Base-by-base conservation (phyloP, 2,888 invertebrate species). In the Stenodema calcarata region DNA sequence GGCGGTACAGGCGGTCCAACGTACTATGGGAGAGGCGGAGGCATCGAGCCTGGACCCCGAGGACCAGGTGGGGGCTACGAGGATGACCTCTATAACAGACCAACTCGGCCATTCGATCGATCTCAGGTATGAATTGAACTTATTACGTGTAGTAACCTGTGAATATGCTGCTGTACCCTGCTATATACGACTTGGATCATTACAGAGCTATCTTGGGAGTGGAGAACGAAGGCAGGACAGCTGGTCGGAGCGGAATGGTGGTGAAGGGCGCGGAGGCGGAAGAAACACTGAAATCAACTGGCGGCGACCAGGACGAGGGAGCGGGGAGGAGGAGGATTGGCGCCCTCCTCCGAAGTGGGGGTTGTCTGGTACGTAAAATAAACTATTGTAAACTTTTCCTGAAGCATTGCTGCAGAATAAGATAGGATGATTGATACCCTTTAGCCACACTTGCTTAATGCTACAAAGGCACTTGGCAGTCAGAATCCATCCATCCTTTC, bases 221-320 rank as follows among this genome's bases (percentile, higher is more conserved):
- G 84, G 75, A 1, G 73, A 84, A 70, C 73, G 84, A 35, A 62
- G 88, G 69, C 35, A 86, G 44, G 84, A 86, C 12, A 92, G 92
- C 35, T 93, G 93, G 93, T 92, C 91, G 62, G 92, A 93, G 89
- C 91, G 93, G 89, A 93, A 93, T 88, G 93, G 92, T 16, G 91
- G 90, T 14, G 93, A 93, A 88, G 93, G 93, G 93, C 92, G 92
- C 86, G 92, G 92, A 7, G 42, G 87, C 12, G 91, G 90, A 88
- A 91, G 91, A 69, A 91, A 91, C 35, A 89, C 91, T 88, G 91
- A 92, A 88, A 50, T 79, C 44, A 92, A 92, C 89, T 93, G 93
- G 93, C 90, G 93, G 89, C 91, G 93, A 89, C 92, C 91, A 90
- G 92, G 91, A 89, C 91, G 90, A 88, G 91, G 91, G 54, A 91